phyloP scores from a whole-genome alignment of 2,888 invertebrate genomes.

The Neoscelio sp. region DNA sequence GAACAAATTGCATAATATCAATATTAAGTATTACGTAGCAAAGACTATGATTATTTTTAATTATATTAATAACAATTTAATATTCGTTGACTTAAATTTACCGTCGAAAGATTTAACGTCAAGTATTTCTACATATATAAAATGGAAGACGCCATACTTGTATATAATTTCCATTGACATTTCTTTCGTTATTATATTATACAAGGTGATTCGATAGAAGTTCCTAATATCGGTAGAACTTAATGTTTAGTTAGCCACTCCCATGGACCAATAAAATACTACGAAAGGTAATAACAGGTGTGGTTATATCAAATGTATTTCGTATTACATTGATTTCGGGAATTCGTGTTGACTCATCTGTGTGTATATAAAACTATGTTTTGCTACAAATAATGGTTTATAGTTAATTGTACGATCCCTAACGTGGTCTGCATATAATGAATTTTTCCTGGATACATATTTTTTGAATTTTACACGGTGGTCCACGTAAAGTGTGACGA shows the following conservation, averaged over 20 bases:
- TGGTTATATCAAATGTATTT: constrained; percentile 20
- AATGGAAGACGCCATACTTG: constrained; percentile 43
- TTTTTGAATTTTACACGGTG: constrained; percentile 47
- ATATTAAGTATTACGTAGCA: too few species aligned
- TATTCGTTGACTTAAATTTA: too few species aligned
- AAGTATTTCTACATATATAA: background rate
- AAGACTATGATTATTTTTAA: too few species aligned
- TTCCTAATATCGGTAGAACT: constrained; percentile 37
- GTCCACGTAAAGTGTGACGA: constrained; percentile 56
- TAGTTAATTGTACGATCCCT: constrained; percentile 30
- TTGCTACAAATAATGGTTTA: constrained; percentile 55
- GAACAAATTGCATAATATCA: too few species aligned
- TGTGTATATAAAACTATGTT: constrained; percentile 20
- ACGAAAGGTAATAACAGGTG: constrained; percentile 36
- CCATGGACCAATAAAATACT: constrained; percentile 52
- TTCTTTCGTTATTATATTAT: constrained; percentile 23
- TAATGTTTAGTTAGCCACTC: constrained; percentile 34
- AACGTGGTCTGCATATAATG: constrained; percentile 14
- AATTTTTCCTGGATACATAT: constrained; percentile 40
- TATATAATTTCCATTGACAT: constrained; percentile 21
- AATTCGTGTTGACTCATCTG: constrained; percentile 35
- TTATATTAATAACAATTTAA: too few species aligned
- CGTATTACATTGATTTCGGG: constrained; percentile 38
- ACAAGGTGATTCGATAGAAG: constrained; percentile 19
- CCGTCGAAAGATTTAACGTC: too few species aligned